Evolutionary conservation across 2,797 vertebrate species (phyloP).

Genomic region (Enteromius mattozi): DNA sequence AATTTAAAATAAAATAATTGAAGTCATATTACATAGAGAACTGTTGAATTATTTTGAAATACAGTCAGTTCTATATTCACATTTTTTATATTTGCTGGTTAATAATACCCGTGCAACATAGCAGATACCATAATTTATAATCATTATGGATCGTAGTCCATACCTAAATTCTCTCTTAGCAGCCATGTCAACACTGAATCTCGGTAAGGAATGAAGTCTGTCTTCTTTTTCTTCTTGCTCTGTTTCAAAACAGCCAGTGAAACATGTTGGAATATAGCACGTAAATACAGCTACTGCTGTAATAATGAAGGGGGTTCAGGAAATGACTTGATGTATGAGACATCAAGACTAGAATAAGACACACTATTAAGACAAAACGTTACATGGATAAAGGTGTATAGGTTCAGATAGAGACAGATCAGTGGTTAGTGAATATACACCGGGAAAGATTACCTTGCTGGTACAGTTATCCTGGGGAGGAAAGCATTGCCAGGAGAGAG

Average conservation of each 20-base stretch:
- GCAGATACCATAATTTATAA: neutral
- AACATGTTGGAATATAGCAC: neutral
- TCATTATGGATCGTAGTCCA: constrained; percentile 29
- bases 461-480: constrained; percentile 93
- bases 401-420: constrained; percentile 39
- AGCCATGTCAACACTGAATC: constrained; percentile 99
- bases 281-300: neutral
- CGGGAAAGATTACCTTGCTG: constrained; percentile 91
- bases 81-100: neutral
- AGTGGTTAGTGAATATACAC: constrained; percentile 60
- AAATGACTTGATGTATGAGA: constrained; percentile 18
- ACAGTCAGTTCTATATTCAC: neutral
- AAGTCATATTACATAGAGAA: neutral
- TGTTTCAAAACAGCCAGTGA: constrained; percentile 68
- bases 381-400: constrained; percentile 20
- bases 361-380: neutral
- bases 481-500: constrained; percentile 78
- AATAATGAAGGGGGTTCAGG: neutral
- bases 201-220: constrained; percentile 96
- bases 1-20: too few species aligned
- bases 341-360: neutral
- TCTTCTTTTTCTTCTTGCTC: constrained; percentile 99
- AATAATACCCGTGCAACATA: neutral
- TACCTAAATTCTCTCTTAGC: constrained; percentile 96
- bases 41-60: neutral